A percentile compares a stretch with the other conserved stretches of the same genome.
These are phyloP conservation scores for Orthosia gracilis DNA, from an alignment of 2,888 invertebrate genomes.

Conservation along the genomic window DNA sequence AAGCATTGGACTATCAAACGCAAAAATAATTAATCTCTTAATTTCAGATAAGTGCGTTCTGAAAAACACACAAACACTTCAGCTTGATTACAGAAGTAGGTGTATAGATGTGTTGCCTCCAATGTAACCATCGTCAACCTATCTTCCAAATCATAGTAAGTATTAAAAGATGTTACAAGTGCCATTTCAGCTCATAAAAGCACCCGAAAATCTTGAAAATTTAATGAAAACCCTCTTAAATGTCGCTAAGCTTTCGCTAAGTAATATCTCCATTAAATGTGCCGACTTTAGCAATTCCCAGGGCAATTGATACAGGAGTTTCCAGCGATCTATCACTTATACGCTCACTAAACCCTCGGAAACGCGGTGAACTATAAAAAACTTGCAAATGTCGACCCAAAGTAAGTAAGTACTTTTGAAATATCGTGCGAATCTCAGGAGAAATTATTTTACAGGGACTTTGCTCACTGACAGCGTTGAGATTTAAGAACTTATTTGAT, in stretches of 20 bases:
- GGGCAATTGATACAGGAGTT: slow-evolving; percentile 40
- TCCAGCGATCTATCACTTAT: slow-evolving; percentile 47
- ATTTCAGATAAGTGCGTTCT: too few relatives aligned
- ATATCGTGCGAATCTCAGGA: slow-evolving; percentile 14
- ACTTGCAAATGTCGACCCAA: slow-evolving; percentile 27
- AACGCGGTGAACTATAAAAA: slow-evolving; percentile 44
- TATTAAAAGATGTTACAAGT: slow-evolving; percentile 1
- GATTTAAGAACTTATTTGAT: slow-evolving; percentile 27
- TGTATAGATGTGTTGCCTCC: not conserved
- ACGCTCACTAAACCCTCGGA: slow-evolving; percentile 28
- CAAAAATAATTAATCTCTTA: too few relatives aligned
- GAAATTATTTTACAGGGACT: slow-evolving; percentile 28
- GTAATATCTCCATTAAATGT: slow-evolving; percentile 43
- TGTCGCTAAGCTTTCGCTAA: slow-evolving; percentile 24
- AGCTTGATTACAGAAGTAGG: not conserved
- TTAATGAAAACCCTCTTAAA: slow-evolving; percentile 10
- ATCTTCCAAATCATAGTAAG: not conserved
- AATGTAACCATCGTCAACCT: not conserved
- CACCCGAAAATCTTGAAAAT: not conserved
- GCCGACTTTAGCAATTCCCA: slow-evolving; percentile 32
- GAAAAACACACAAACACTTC: not conserved
- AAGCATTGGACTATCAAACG: not conserved
- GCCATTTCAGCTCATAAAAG: slow-evolving; percentile 17
- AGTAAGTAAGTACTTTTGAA: slow-evolving; percentile 32
- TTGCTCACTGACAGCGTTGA: slow-evolving; percentile 18